Conservation (phyloP, 2,113 vertebrate species). For the Semnornis frantzii region DNA sequence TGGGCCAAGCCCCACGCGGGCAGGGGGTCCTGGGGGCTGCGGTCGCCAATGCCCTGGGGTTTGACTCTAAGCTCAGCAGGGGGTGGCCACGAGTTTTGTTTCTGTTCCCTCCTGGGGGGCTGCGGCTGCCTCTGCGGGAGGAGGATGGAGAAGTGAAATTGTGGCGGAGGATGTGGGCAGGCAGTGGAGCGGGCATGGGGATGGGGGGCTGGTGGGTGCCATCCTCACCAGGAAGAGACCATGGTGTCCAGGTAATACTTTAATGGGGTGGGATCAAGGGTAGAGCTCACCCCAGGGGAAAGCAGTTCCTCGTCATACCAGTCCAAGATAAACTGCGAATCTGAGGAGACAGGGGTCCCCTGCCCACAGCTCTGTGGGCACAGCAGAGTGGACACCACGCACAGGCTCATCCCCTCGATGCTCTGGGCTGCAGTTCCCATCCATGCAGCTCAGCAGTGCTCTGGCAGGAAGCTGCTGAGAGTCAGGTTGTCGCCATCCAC, state of each 20-base stretch:
- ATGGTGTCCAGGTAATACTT: background rate
- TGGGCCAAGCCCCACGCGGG: fast-evolving
- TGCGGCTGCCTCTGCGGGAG: background rate
- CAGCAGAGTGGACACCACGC: fast-evolving
- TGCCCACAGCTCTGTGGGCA: background rate
- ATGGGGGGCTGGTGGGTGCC: fast-evolving
- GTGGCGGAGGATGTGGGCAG: background rate
- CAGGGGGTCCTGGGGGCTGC: background rate
- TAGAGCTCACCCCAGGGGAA: background rate
- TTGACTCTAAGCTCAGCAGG: fast-evolving
- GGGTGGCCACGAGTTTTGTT: background rate
- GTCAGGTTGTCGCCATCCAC: constrained; percentile 82
- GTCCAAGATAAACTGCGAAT: background rate
- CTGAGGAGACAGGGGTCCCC: background rate
- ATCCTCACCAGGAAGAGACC: background rate
- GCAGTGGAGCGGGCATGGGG: background rate
- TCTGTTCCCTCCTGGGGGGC: background rate
- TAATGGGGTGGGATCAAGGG: background rate
- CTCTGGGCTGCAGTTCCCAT: background rate
- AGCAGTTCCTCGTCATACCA: fast-evolving
- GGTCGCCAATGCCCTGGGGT: background rate
- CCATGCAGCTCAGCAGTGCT: background rate
- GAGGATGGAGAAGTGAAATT: background rate
- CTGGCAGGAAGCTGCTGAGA: constrained; percentile 89
- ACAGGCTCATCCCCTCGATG: fast-evolving